phyloP scores from a whole-genome alignment of 2,888 invertebrate genomes.

The Eristalis intricaria region DNA sequence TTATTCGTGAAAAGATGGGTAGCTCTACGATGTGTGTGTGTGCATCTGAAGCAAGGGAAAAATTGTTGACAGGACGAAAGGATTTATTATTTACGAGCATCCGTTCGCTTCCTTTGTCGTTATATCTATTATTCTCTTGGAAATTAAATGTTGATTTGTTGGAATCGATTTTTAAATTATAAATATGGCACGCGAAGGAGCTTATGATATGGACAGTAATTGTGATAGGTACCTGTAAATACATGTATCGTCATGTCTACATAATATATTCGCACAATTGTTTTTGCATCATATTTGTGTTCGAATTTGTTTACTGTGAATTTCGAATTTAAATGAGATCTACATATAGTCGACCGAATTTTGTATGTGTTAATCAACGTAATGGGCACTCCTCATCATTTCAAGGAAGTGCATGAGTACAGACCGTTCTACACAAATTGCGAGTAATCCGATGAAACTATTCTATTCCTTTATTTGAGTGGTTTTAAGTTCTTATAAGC shows the following conservation, averaged over 20 bases:
- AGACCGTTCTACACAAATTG: no score
- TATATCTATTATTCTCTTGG: constrained; percentile 50
- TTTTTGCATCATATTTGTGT: no score
- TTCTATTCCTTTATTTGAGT: not conserved
- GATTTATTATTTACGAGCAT: constrained; percentile 61
- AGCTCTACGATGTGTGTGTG: not conserved
- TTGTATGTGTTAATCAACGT: not conserved
- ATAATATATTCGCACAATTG: not conserved
- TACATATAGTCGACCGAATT: not conserved
- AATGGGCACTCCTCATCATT: not conserved
- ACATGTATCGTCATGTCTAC: not conserved
- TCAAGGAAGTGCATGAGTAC: not conserved
- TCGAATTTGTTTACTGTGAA: not conserved
- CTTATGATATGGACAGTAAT: not conserved
- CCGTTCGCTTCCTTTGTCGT: constrained; percentile 36
- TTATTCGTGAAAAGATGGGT: not conserved
- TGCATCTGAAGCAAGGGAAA: constrained; percentile 1
- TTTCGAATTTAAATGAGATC: not conserved
- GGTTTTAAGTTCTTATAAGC: not conserved
- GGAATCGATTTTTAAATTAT: constrained; percentile 21
- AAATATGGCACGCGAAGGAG: not conserved
- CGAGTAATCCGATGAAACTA: no score
- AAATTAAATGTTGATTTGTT: constrained; percentile 34
- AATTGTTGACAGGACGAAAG: constrained; percentile 56
- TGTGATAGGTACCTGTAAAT: not conserved